Percentiles rank a stretch among this genome's conserved stretches.
Conservation (phyloP, 1,140 invertebrate genomes). For the Manduca sexta region DNA sequence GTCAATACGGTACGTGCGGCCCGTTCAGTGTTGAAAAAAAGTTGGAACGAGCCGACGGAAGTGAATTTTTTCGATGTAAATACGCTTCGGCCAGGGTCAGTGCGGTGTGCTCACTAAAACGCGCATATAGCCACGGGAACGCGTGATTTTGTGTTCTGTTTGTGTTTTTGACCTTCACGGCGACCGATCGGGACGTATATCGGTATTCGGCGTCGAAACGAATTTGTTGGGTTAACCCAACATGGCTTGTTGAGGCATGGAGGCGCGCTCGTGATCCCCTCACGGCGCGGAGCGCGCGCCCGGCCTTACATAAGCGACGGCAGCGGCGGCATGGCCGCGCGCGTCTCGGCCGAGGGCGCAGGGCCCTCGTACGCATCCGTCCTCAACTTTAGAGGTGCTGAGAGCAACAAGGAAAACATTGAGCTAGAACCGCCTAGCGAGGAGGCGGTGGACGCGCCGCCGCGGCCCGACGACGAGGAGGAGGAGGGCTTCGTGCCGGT, state of each 20-base stretch:
- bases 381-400: constrained; percentile 63
- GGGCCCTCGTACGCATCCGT: constrained; percentile 72
- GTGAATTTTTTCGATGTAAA: constrained; percentile 72
- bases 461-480: constrained; percentile 51
- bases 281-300: constrained; percentile 68
- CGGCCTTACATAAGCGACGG: constrained; percentile 63
- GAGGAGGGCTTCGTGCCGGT: constrained; percentile 71
- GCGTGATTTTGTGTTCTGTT: constrained; percentile 10
- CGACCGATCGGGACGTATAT: constrained; percentile 30
- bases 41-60: constrained; percentile 60
- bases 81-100: constrained; percentile 66
- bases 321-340: constrained; percentile 65
- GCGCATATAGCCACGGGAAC: constrained; percentile 36
- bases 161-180: constrained; percentile 42
- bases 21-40: constrained; percentile 47
- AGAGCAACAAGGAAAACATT: constrained; percentile 69
- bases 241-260: constrained; percentile 66
- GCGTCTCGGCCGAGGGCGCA: constrained; percentile 68
- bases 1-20: constrained; percentile 45
- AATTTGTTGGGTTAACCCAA: constrained; percentile 52
- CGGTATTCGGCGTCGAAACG: constrained; percentile 33
- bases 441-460: constrained; percentile 44
- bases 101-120: constrained; percentile 60
- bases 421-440: constrained; percentile 52
- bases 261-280: constrained; percentile 69